Evolutionary conservation across 64 coral and sea anemone genomes (phyloP).

Genomic region (Montipora efflorescens): DNA sequence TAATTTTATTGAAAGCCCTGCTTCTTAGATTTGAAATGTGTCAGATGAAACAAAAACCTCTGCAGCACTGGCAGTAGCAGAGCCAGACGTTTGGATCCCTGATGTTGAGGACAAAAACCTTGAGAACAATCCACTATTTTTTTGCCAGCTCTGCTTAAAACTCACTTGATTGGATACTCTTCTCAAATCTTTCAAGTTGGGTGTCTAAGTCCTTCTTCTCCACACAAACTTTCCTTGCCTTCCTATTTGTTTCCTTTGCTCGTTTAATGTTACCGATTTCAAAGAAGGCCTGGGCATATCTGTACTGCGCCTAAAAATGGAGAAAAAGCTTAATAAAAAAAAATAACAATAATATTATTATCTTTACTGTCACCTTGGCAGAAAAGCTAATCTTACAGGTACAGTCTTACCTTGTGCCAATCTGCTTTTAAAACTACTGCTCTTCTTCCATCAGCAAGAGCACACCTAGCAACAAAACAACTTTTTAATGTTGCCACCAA

Average conservation of each 20-base stretch:
- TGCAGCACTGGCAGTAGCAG: too few relatives aligned
- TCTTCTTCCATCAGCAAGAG: conserved; percentile 87
- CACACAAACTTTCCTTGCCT: conserved; percentile 63
- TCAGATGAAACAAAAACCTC: too few relatives aligned
- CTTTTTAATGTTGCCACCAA: too few relatives aligned
- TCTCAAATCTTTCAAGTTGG: conserved; percentile 73
- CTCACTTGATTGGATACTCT: neutral
- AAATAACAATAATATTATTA: too few relatives aligned
- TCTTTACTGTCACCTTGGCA: too few relatives aligned
- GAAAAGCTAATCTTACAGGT: too few relatives aligned
- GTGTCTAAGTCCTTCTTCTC: conserved; percentile 73
- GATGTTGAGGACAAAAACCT: too few relatives aligned
- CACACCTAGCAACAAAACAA: conserved; percentile 53
- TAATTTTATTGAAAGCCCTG: too few relatives aligned
- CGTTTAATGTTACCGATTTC: conserved; percentile 40
- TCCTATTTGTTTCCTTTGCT: conserved; percentile 66
- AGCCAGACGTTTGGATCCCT: too few relatives aligned
- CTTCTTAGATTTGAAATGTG: too few relatives aligned
- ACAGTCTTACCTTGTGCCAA: conserved; percentile 86
- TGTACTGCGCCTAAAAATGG: conserved; percentile 85
- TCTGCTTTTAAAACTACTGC: conserved; percentile 91
- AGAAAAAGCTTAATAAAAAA: neutral
- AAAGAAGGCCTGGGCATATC: conserved; percentile 87
- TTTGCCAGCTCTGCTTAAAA: too few relatives aligned
- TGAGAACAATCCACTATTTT: too few relatives aligned